Evolutionary conservation across 2,113 vertebrate genomes (phyloP), one percentile per base, ranked within the genome.

Genomic region (Proterorhinus semilunaris): DNA sequence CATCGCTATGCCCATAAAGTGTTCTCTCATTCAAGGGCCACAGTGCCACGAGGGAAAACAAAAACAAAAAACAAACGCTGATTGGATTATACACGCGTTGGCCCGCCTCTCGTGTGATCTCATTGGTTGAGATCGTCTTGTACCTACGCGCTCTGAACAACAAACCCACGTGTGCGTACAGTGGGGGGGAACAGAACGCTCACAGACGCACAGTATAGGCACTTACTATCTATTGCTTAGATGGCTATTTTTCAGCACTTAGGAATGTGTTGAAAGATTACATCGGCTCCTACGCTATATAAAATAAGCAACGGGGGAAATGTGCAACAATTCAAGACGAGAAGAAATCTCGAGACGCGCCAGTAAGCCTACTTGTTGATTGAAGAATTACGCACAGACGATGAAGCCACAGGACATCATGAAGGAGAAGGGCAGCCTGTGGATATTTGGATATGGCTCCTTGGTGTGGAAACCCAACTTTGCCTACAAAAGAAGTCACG

Each of bases 391-490:
- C 45, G 10, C 7, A 48, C 16, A 2, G 12, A 73, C n/a, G 45
- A 91, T 93, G 90, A 91, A 89, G 61, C 76, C 71, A 43, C 85
- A 71, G 15, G 90, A 92, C 8, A 65, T 86, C 7, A 13, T 82
- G 0, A 50, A 80, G 17, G 87, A 70, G 6, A 91, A 83, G 12
- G 77, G 46, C 53, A 90, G 75, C 75, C 21, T 97, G 66, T 98
- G 96, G 96, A 94, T 98, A 73, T 98, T 98, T 82, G 97, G 96
- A 2, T 98, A 99, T 72, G 96, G 97, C 42, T 98, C 97, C 5
- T 89, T 98, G 64, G 95, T 97, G 44, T 98, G 97, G 97, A 94
- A 94, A 71, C 96, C 97, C 0, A 95, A 93, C 66, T 98, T 98
- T 80, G 85, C 87, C 54, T 96, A 91, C 85, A 95, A 92, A 51